phyloP scores from a whole-genome alignment of 1,140 invertebrate genomes.

The Hylyphantes graminicola region DNA sequence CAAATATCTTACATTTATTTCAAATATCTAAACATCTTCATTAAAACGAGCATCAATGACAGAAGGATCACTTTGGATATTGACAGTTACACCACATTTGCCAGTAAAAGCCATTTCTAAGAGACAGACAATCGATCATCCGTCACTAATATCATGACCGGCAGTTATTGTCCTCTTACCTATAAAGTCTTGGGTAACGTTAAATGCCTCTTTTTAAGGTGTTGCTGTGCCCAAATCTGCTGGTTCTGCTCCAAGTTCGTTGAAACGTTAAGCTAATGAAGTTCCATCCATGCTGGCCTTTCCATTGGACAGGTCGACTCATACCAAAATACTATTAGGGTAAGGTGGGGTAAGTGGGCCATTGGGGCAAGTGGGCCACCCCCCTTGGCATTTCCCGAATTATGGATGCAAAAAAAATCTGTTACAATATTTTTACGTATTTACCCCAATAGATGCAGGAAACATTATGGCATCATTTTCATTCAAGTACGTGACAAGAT shows the following conservation, averaged over 20 bases:
- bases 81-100: constrained; percentile 80
- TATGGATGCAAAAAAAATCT: no score
- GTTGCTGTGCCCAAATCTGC: constrained; percentile 83
- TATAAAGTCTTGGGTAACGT: constrained; percentile 84
- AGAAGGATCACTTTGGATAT: constrained; percentile 66
- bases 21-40: constrained; percentile 93
- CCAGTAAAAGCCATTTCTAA: constrained; percentile 97
- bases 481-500: no score
- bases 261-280: constrained; percentile 89
- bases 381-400: no score
- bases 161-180: constrained; percentile 79
- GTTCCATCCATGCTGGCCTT: constrained; percentile 86
- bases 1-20: constrained; percentile 75
- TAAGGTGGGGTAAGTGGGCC: no score
- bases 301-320: constrained; percentile 77
- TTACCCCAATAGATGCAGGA: no score
- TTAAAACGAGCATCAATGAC: constrained; percentile 76
- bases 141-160: constrained; percentile 98
- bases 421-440: no score
- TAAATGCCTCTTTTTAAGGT: constrained; percentile 80
- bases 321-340: constrained; percentile 75
- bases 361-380: no score
- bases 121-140: constrained; percentile 88
- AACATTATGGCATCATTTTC: no score
- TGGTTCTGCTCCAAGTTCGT: constrained; percentile 79